Base-by-base conservation (phyloP, 1,140 invertebrate species). In the Trichonephila clavipes region DNA sequence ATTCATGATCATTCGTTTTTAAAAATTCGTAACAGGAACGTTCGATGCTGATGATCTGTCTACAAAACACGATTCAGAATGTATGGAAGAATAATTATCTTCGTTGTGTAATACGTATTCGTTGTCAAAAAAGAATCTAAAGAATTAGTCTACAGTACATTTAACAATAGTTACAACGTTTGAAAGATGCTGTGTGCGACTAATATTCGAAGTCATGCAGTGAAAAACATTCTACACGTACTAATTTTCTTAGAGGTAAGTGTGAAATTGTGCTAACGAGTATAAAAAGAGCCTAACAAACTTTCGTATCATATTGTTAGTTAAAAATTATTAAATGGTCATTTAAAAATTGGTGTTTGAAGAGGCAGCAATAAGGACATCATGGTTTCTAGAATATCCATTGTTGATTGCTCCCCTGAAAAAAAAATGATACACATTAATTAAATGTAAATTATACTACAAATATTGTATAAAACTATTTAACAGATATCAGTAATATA, bases 61-160 rank as follows among this genome's bases (percentile, higher is more conserved):
- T 21, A 19, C 62, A 64, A 64, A 64, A 21, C 62, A 64, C 21
- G 19, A 64, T 19, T 64, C 21, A 77, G 24, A 28, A 69, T 24
- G 66, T 24, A 12, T n/a, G 66, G n/a, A 69, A 24, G 72, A 77
- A 77, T 24, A 77, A 34, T 40, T 19, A 77, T 34, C 28, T 77
- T 77, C 72, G 72, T 77, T 77, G 72, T 77, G 28, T 16, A 18
- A 77, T 77, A 77, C 72, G 72, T 77, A 77, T 77, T 77, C 28
- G 72, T 77, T 77, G 72, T 40, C 34, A n/a, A 14, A 69, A 66
- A n/a, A 66, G 12, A 1, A n/a, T 4, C 12, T 69, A 5, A 12
- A 69, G 24, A 69, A 14, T 24, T 24, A 69, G n/a, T 69, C 24
- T 69, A 28, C n/a, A 69, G 66, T 69, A 21, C n/a, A n/a, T 10